A percentile compares a stretch with the other conserved stretches of the same genome.
Evolutionary conservation across 2,797 vertebrate species (phyloP).

Genomic region (Semotilus atromaculatus): DNA sequence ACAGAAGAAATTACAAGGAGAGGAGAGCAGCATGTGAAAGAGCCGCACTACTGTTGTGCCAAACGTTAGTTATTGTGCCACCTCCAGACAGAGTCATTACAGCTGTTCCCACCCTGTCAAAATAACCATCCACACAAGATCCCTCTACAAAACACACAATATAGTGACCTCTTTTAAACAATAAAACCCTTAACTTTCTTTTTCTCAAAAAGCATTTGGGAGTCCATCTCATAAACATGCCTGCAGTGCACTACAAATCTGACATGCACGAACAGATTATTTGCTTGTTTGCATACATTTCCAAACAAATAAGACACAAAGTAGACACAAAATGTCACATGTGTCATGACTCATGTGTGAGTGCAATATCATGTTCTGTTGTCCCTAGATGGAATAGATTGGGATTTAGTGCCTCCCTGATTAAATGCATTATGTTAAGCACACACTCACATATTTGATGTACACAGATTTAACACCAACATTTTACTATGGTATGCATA

Average conservation of each 20-base stretch:
- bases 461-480: neutral
- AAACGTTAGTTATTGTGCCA: conserved; percentile 32
- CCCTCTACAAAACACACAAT: neutral
- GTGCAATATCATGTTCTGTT: neutral
- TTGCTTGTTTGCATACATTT: neutral
- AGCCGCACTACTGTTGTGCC: conserved; percentile 27
- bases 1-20: conserved; percentile 26
- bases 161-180: neutral
- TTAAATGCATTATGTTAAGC: neutral
- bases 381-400: neutral
- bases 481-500: neutral
- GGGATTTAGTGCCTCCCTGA: neutral
- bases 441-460: neutral
- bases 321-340: neutral
- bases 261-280: neutral
- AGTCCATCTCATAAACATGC: neutral
- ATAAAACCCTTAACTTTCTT: neutral
- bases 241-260: neutral
- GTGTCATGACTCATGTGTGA: too few species aligned
- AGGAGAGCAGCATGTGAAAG: neutral
- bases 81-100: conserved; percentile 12
- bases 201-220: neutral
- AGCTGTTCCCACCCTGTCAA: conserved; percentile 18
- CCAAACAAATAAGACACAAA: neutral
- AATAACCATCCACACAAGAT: conserved; percentile 9